Conservation (phyloP, 2,888 invertebrate genomes). For the Drosophila helvetica region DNA sequence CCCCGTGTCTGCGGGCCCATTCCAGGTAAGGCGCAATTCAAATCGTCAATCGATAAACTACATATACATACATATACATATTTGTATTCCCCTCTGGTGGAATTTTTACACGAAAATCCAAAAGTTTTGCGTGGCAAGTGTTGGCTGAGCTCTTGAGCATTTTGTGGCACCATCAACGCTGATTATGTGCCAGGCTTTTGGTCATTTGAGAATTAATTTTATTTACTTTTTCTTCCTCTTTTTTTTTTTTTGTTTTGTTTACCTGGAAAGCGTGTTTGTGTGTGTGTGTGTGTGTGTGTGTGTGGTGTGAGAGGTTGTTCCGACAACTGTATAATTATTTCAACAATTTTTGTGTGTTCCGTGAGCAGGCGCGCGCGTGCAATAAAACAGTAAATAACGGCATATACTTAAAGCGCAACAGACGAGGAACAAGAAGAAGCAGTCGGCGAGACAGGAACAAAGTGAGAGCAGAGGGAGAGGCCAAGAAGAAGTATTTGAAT, state of each 20-base stretch:
- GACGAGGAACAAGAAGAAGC: slow-evolving; percentile 16
- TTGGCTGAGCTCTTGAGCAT: slow-evolving; percentile 45
- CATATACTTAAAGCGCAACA: slow-evolving; percentile 75
- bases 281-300: slow-evolving; percentile 15
- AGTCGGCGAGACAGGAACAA: background rate
- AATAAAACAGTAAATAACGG: slow-evolving; percentile 77
- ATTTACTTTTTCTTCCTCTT: slow-evolving; percentile 19
- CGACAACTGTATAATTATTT: slow-evolving; percentile 76
- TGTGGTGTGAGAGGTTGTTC: slow-evolving; percentile 12
- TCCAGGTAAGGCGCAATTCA: slow-evolving; percentile 87
- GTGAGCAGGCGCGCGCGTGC: slow-evolving; percentile 69
- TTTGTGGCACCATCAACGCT: slow-evolving; percentile 21
- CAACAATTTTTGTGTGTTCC: slow-evolving; percentile 57
- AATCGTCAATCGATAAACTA: slow-evolving; percentile 26
- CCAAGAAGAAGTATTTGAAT: slow-evolving; percentile 66
- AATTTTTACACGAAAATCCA: slow-evolving; percentile 39
- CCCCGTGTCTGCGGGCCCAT: slow-evolving; percentile 95
- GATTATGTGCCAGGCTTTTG: slow-evolving; percentile 47
- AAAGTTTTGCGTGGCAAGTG: slow-evolving; percentile 36
- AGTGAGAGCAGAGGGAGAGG: background rate
- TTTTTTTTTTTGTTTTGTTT: slow-evolving; percentile 18
- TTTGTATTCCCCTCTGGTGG: slow-evolving; percentile 6
- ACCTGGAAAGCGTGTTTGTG: background rate
- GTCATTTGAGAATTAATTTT: slow-evolving; percentile 70
- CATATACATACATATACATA: background rate